These are phyloP conservation scores for Bradysia coprophila DNA, from an alignment of 1,140 invertebrate species.

Conservation along the genomic window DNA sequence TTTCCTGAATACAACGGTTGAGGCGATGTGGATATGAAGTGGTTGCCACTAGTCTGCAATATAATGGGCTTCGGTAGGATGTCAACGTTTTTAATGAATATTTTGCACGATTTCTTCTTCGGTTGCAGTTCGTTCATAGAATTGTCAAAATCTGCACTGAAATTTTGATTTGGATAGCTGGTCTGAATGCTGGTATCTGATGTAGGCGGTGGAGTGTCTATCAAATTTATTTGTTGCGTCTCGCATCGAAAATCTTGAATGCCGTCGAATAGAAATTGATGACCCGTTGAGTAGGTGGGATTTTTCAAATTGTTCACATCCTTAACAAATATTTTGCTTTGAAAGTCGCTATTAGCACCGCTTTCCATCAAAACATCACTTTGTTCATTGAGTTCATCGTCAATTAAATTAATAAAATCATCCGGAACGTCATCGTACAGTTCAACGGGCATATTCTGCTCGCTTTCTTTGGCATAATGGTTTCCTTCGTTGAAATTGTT, in stretches of 20 bases:
- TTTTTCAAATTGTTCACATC: background rate
- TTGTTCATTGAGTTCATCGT: background rate
- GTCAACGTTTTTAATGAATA: slow-evolving; percentile 21
- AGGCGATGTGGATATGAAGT: too few species aligned
- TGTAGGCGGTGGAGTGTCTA: background rate
- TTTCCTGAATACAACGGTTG: too few species aligned
- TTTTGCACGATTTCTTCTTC: slow-evolving; percentile 9
- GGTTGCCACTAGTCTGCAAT: background rate
- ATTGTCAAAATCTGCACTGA: too few species aligned
- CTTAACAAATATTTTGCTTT: background rate
- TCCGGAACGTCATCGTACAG: background rate
- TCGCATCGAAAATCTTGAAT: background rate
- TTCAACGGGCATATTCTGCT: background rate
- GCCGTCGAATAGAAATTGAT: background rate
- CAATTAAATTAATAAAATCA: background rate
- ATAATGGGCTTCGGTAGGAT: slow-evolving; percentile 14
- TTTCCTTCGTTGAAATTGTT: background rate
- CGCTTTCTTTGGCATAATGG: too few species aligned
- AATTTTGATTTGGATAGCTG: background rate
- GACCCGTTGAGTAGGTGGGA: background rate
- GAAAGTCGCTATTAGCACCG: background rate
- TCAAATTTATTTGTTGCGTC: background rate
- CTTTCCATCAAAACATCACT: too few species aligned
- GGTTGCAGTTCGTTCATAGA: slow-evolving; percentile 8
- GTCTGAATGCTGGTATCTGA: too few species aligned